phyloP scores from a whole-genome alignment of 2,113 vertebrate genomes.

The Oostethus manadensis region DNA sequence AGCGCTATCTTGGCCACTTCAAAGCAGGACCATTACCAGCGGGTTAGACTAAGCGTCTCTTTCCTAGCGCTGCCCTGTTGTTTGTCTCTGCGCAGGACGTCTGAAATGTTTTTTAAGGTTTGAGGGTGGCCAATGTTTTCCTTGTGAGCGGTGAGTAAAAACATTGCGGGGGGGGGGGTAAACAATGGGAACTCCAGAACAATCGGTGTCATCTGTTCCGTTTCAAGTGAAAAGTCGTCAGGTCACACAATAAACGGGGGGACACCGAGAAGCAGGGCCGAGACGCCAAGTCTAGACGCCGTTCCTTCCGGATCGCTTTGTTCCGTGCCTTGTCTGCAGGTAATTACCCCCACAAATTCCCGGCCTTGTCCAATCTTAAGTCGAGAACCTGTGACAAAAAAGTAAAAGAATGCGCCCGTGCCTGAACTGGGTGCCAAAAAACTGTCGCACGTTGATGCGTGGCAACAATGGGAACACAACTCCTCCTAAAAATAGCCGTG shows the following conservation, averaged over 20 bases:
- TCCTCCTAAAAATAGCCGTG: constrained; percentile 23
- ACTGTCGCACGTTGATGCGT: background rate
- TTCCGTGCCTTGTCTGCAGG: constrained; percentile 71
- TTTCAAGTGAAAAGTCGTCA: constrained; percentile 42
- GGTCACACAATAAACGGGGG: constrained; percentile 59
- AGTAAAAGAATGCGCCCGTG: background rate
- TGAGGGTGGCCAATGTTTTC: constrained; percentile 7
- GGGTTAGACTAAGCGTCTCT: constrained; percentile 65
- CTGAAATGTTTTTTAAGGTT: constrained; percentile 17
- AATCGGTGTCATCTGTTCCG: constrained; percentile 36
- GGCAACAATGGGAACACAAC: background rate
- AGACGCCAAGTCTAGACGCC: constrained; percentile 75
- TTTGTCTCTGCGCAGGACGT: constrained; percentile 28
- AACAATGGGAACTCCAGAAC: constrained; percentile 23
- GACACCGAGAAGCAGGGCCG: constrained; percentile 43
- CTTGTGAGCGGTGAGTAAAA: constrained; percentile 38
- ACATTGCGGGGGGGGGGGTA: too few species aligned
- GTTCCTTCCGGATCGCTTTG: constrained; percentile 72
- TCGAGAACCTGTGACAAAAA: constrained; percentile 13
- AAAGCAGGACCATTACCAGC: constrained; percentile 53
- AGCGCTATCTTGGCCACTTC: constrained; percentile 68
- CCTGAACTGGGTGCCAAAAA: background rate
- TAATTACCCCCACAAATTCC: constrained; percentile 70
- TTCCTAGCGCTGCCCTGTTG: constrained; percentile 37
- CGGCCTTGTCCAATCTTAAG: constrained; percentile 38